Evolutionary conservation across 1,140 invertebrate genomes (phyloP).

Genomic region (Periplaneta americana): DNA sequence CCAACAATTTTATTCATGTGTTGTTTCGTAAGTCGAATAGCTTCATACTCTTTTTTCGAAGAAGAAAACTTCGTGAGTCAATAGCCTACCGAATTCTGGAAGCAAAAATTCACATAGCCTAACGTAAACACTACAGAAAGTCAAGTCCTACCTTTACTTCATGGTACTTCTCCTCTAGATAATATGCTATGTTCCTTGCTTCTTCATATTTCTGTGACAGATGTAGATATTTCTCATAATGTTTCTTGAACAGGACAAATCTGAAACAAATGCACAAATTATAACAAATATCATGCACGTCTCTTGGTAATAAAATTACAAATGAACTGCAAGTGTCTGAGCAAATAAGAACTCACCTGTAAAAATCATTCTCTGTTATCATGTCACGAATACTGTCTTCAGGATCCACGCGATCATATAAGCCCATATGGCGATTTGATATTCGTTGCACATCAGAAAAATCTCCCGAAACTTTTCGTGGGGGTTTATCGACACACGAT

Average conservation of each 20-base stretch:
- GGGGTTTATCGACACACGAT: constrained; percentile 17
- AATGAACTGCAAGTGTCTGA: background rate
- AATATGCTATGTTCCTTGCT: constrained; percentile 52
- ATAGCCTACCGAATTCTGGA: too few species aligned
- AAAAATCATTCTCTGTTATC: constrained; percentile 57
- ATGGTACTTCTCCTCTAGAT: constrained; percentile 59
- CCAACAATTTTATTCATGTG: too few species aligned
- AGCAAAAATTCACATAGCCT: too few species aligned
- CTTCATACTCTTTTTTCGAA: too few species aligned
- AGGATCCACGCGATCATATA: constrained; percentile 48
- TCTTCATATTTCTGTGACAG: constrained; percentile 56
- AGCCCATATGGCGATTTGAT: constrained; percentile 23
- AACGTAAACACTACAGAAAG: too few species aligned
- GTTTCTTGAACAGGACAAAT: constrained; percentile 57
- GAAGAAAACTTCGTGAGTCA: too few species aligned
- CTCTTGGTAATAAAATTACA: background rate
- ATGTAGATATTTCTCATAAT: constrained; percentile 57
- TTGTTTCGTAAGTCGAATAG: too few species aligned
- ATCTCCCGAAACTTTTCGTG: constrained; percentile 30
- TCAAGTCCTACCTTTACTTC: constrained; percentile 58
- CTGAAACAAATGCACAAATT: constrained; percentile 35
- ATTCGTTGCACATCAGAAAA: constrained; percentile 23
- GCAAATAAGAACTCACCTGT: constrained; percentile 39
- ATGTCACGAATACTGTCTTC: constrained; percentile 59
- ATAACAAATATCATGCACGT: background rate